These are phyloP conservation scores for Sturmia bella DNA, from an alignment of 2,888 invertebrate species.

Conservation along the genomic window DNA sequence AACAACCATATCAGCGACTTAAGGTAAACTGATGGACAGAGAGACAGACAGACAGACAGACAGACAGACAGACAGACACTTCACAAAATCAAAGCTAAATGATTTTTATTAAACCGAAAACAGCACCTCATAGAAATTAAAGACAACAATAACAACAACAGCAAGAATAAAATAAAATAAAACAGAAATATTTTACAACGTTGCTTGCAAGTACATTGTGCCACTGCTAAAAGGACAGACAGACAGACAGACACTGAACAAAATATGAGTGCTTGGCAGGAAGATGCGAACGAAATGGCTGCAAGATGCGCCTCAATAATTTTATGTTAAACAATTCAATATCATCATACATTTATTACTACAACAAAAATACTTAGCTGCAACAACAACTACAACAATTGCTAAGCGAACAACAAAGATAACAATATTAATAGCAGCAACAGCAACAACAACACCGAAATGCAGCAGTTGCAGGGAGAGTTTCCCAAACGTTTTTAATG, in stretches of 20 bases:
- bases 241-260: background rate
- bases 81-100: conserved; percentile 64
- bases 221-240: conserved; percentile 23
- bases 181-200: conserved; percentile 32
- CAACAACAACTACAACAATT: conserved; percentile 63
- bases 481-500: conserved; percentile 15
- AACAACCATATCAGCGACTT: conserved; percentile 18
- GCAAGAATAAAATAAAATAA: conserved; percentile 4
- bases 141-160: conserved; percentile 26
- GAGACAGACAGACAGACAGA: conserved; percentile 15
- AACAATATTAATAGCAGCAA: conserved; percentile 71
- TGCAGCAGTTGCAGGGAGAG: background rate
- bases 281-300: conserved; percentile 28
- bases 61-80: conserved; percentile 21
- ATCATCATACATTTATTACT: conserved; percentile 70
- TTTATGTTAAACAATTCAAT: conserved; percentile 81
- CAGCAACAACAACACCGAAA: conserved; percentile 68
- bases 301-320: conserved; percentile 77
- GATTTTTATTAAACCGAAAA: conserved; percentile 64
- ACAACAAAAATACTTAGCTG: conserved; percentile 66
- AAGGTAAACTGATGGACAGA: conserved; percentile 16
- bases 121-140: conserved; percentile 65
- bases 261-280: conserved; percentile 11
- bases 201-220: conserved; percentile 42
- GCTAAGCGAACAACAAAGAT: conserved; percentile 67